Evolutionary conservation across 1,140 invertebrate genomes (phyloP), one percentile per base, ranked within the genome.

Genomic region (Anadara kagoshimensis): DNA sequence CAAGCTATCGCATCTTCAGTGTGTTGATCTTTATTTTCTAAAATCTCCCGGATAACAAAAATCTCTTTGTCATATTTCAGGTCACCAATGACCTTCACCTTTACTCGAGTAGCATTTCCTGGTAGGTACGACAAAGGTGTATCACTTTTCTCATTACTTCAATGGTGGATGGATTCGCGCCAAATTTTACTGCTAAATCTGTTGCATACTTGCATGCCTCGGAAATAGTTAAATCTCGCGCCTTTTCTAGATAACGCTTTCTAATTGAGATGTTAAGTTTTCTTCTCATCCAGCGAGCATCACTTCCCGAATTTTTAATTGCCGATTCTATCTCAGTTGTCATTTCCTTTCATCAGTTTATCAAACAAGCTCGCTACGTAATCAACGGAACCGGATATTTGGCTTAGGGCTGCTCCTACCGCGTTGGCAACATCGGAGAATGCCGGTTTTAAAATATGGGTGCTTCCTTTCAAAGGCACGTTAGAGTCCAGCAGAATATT

Each of bases 341-440:
- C 36, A 78, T 75, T 56, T 64, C 0, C 70, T 47, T 22, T 67
- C 56, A 36, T 81, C 63, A 0, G 20, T 11, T 69, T 66, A 11
- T 81, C 70, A 22, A 70, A 53, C 18, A 86, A 45, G 54, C 73
- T 77, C 1, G 80, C 76, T 10, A 86, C 75, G 3, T 64, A 69
- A 45, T 87, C 85, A 51, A 83, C 58, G 49, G 43, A 78, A 8
- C 78, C 78, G 24, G 81, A 79, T 4, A 88, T 77, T 67, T 87
- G 83, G 53, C 85, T 81, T 0, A 88, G 73, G 4, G 85, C 86
- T 5, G 86, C 86, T 22, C 86, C 86, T 10, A 88, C 80, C 11
- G 86, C 85, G 74, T 88, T 88, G 24, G 85, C 85, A 54, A 88
- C 85, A 43, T 83, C 76, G 57, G 64, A 83, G 74, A 83, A 57